Evolutionary conservation across 2,797 vertebrate species (phyloP).

Genomic region (Hippopotamyrus pictus): DNA sequence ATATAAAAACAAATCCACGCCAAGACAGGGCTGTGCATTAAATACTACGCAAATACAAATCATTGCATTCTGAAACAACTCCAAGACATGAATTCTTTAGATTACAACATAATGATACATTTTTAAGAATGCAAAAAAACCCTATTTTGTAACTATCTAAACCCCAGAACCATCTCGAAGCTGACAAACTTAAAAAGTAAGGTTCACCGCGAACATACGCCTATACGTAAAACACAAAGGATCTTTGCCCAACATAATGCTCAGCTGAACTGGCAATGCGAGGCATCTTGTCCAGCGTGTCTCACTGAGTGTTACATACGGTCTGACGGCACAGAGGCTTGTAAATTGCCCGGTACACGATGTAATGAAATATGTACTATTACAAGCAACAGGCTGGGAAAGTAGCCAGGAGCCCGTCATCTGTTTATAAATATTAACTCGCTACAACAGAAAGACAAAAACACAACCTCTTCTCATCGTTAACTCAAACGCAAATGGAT

Average conservation of each 20-base stretch:
- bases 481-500: background rate
- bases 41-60: background rate
- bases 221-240: background rate
- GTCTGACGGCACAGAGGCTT: background rate
- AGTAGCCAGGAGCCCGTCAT: background rate
- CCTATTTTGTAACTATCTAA: background rate
- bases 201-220: background rate
- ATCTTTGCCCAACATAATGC: background rate
- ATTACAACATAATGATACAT: background rate
- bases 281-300: background rate
- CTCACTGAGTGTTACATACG: background rate
- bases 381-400: conserved; percentile 42
- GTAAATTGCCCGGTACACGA: background rate
- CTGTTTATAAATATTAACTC: background rate
- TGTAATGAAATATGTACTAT: background rate
- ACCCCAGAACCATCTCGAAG: background rate
- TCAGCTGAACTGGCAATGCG: background rate
- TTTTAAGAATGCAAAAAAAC: background rate
- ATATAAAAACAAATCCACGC: background rate
- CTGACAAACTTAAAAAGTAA: background rate
- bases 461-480: background rate
- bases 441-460: background rate
- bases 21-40: background rate
- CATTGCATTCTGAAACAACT: background rate
- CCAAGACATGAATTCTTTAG: background rate